Conservation (phyloP, 2,888 invertebrate genomes). For the Malthinus flaveolus region DNA sequence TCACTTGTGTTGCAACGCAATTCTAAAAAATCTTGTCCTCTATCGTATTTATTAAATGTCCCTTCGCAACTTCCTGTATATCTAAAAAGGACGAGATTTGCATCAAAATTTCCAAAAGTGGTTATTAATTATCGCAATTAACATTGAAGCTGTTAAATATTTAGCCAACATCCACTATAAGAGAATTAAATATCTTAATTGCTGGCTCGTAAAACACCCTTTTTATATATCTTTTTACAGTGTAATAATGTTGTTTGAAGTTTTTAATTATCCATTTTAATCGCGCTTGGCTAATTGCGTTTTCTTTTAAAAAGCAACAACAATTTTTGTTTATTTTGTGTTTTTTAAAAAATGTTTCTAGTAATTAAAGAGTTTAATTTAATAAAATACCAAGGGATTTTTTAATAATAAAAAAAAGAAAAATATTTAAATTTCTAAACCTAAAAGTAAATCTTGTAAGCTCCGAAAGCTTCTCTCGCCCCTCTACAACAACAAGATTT, state of each 20-base stretch:
- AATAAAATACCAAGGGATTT: neutral
- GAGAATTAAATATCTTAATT: slow-evolving; percentile 24
- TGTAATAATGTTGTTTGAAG: slow-evolving; percentile 25
- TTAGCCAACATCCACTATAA: slow-evolving; percentile 14
- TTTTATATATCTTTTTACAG: slow-evolving; percentile 26
- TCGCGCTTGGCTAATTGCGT: slow-evolving; percentile 20
- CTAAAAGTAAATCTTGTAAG: slow-evolving; percentile 1
- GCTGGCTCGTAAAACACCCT: slow-evolving; percentile 23
- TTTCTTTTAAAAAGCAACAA: slow-evolving; percentile 12
- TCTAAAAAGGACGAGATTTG: no score
- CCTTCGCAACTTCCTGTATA: no score
- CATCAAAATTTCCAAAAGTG: no score
- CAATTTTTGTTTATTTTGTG: slow-evolving; percentile 12
- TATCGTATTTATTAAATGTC: no score
- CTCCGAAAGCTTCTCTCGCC: neutral
- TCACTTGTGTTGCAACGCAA: no score
- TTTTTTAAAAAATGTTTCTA: neutral
- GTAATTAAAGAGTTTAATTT: no score
- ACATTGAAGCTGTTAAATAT: slow-evolving; percentile 13
- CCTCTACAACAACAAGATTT: no score
- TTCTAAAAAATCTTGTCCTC: no score
- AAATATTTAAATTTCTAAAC: neutral
- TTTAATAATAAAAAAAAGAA: neutral
- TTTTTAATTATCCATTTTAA: slow-evolving; percentile 26
- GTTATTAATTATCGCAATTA: no score